Percentiles rank a stretch among this genome's conserved stretches.
phyloP scores from a whole-genome alignment of 2,797 vertebrate species.

The Choloepus didactylus region DNA sequence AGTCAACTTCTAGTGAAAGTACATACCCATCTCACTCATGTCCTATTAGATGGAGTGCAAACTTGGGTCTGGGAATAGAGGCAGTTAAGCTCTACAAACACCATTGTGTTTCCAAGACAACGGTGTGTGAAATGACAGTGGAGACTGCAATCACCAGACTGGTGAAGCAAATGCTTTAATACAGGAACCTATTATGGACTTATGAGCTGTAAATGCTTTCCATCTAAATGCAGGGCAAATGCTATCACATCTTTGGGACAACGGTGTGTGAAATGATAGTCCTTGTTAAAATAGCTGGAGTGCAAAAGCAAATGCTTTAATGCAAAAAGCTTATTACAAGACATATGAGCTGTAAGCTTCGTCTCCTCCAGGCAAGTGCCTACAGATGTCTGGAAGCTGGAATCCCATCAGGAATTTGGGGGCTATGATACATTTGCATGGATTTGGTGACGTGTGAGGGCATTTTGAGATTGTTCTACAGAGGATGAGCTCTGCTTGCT shows the following conservation, averaged over 20 bases:
- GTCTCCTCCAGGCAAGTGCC: neutral
- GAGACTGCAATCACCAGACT: neutral
- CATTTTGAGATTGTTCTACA: neutral
- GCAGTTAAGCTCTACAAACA: neutral
- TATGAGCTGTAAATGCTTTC: conserved; percentile 65
- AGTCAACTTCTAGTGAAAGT: neutral
- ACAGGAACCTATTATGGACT: conserved; percentile 75
- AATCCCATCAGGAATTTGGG: neutral
- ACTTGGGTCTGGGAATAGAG: neutral
- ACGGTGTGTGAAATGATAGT: conserved; percentile 68
- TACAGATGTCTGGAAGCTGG: neutral
- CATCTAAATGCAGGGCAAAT: conserved; percentile 70
- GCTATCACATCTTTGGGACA: conserved; percentile 64
- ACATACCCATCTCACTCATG: conserved; percentile 12
- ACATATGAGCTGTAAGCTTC: conserved; percentile 15
- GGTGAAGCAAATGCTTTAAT: conserved; percentile 72
- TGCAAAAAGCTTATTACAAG: conserved; percentile 38
- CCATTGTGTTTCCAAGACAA: neutral
- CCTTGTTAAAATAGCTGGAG: conserved; percentile 67
- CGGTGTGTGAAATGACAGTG: conserved; percentile 37
- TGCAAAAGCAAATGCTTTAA: conserved; percentile 46
- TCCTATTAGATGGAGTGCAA: neutral
- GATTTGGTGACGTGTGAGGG: neutral
- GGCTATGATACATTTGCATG: fast-evolving
- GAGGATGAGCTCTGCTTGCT: neutral